These are phyloP conservation scores for Gnatocerus cornutus DNA, from an alignment of 2,888 invertebrate species.

Conservation along the genomic window DNA sequence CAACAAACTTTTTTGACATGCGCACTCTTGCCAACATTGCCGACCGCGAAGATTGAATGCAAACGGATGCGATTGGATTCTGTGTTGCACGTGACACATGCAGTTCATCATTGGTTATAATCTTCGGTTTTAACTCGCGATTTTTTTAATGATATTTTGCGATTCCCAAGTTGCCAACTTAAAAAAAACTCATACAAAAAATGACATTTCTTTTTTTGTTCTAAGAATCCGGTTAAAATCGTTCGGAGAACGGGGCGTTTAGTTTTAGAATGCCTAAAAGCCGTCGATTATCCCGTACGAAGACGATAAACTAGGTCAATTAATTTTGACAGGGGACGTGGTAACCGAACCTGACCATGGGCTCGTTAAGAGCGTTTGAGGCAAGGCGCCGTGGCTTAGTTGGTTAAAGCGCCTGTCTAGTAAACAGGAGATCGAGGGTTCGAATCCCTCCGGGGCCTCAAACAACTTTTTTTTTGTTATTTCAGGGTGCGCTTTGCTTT, in stretches of 20 bases:
- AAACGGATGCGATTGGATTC: constrained; percentile 36
- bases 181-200: neutral
- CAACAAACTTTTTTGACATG: constrained; percentile 68
- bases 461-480: constrained; percentile 4
- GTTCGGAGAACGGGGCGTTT: too few species aligned
- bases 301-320: too few species aligned
- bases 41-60: constrained; percentile 55
- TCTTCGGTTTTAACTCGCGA: neutral
- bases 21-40: constrained; percentile 60
- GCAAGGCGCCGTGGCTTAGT: constrained; percentile 84
- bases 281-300: too few species aligned
- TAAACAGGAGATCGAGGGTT: constrained; percentile 82
- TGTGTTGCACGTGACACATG: constrained; percentile 27
- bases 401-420: constrained; percentile 85
- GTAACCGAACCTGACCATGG: neutral
- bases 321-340: too few species aligned
- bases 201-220: too few species aligned
- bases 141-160: constrained; percentile 3
- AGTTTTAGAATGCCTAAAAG: too few species aligned
- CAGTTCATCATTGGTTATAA: constrained; percentile 8
- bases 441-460: constrained; percentile 78
- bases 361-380: neutral
- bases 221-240: too few species aligned
- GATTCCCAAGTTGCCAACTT: constrained; percentile 6
- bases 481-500: too few species aligned